These are phyloP conservation scores for Mus minutoides DNA, from an alignment of 2,797 vertebrate species.

Conservation along the genomic window DNA sequence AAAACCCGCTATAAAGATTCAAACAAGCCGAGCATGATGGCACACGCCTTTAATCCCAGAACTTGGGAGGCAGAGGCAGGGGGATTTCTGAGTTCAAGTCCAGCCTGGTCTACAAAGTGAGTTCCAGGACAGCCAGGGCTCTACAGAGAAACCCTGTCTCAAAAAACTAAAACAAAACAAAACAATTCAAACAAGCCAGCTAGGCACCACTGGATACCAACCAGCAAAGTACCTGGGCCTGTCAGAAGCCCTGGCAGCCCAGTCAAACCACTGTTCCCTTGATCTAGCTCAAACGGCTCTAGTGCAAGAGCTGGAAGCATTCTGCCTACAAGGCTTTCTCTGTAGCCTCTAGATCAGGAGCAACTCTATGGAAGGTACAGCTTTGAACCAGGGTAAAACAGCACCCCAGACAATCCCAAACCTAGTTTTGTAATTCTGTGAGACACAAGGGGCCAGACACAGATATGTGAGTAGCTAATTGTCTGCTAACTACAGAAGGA, in stretches of 20 bases:
- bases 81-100: too few relatives aligned
- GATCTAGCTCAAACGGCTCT: not conserved
- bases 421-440: not conserved
- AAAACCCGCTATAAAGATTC: not conserved
- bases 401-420: not conserved
- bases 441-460: not conserved
- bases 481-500: not conserved
- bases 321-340: not conserved
- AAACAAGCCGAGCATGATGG: too few relatives aligned
- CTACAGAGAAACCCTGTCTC: too few relatives aligned
- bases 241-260: accelerated
- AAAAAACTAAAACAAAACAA: too few relatives aligned
- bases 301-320: not conserved
- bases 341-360: not conserved
- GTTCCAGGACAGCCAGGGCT: too few relatives aligned
- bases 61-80: too few relatives aligned
- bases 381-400: not conserved
- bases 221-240: not conserved
- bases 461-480: not conserved
- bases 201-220: accelerated
- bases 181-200: not conserved
- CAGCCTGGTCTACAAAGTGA: too few relatives aligned
- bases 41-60: too few relatives aligned
- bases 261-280: not conserved
- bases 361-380: not conserved